Conservation (phyloP, 2,888 invertebrate genomes). For the Cerceris ruficornis region DNA sequence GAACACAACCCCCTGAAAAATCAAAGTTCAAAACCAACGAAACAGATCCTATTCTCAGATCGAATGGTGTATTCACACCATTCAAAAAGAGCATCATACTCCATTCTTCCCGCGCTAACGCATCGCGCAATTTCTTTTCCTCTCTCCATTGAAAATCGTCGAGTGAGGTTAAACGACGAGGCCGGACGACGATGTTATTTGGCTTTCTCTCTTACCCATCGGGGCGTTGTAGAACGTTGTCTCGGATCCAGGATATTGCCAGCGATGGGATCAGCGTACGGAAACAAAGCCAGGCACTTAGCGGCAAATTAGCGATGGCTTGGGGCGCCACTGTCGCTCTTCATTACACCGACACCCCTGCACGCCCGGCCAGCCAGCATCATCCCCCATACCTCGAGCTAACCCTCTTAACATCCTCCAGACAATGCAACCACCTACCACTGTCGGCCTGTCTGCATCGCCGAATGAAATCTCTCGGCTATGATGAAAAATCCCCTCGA, state of each 20-base stretch:
- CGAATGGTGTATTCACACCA: too few species aligned
- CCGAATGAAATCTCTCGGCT: slow-evolving; percentile 52
- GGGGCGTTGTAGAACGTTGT: slow-evolving; percentile 47
- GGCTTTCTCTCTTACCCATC: slow-evolving; percentile 64
- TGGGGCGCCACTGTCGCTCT: slow-evolving; percentile 72
- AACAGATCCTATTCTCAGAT: too few species aligned
- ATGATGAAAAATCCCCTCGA: slow-evolving; percentile 41
- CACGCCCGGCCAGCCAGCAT: slow-evolving; percentile 22
- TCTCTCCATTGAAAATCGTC: slow-evolving; percentile 22
- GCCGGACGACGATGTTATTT: slow-evolving; percentile 62
- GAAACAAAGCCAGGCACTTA: slow-evolving; percentile 76
- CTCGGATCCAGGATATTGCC: slow-evolving; percentile 72
- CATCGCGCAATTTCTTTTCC: background rate
- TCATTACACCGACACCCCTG: slow-evolving; percentile 70
- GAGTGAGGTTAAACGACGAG: slow-evolving; percentile 41
- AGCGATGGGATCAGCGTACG: slow-evolving; percentile 71
- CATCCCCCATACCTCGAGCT: slow-evolving; percentile 35
- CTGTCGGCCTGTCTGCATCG: slow-evolving; percentile 42
- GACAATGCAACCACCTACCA: slow-evolving; percentile 59
- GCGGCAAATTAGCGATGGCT: slow-evolving; percentile 73
- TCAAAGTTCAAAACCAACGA: too few species aligned
- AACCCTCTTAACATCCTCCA: slow-evolving; percentile 63
- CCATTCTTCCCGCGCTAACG: background rate
- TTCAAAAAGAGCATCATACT: too few species aligned
- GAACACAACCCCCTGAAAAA: too few species aligned